phyloP scores from a whole-genome alignment of 2,888 invertebrate genomes.

The Drosophila suboccidentalis region DNA sequence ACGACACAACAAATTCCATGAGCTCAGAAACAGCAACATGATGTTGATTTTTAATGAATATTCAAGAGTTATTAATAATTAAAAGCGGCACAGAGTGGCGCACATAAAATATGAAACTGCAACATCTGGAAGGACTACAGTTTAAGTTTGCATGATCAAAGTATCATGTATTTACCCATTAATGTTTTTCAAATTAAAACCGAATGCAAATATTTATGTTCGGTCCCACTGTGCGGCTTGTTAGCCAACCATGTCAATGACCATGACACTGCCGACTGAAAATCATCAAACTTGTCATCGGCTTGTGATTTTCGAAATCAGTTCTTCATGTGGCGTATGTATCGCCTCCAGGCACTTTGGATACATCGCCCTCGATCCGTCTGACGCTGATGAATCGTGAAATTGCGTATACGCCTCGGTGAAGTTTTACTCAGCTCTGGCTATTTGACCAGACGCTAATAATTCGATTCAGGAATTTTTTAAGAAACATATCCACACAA shows the following conservation, averaged over 20 bases:
- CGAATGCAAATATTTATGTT: background rate
- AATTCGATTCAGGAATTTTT: conserved; percentile 30
- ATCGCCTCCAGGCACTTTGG: conserved; percentile 36
- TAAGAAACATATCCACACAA: background rate
- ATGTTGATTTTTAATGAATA: conserved; percentile 70
- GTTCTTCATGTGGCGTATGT: conserved; percentile 8
- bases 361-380: conserved; percentile 26
- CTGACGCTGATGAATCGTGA: conserved; percentile 63
- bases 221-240: conserved; percentile 25
- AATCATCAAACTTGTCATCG: conserved; percentile 25
- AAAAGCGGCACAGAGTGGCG: conserved; percentile 8
- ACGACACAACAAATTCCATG: conserved; percentile 18
- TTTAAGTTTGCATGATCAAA: background rate
- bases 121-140: background rate
- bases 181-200: background rate
- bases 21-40: conserved; percentile 18
- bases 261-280: conserved; percentile 24
- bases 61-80: conserved; percentile 64
- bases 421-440: conserved; percentile 1
- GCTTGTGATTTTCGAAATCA: conserved; percentile 11
- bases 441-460: conserved; percentile 33
- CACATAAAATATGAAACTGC: conserved; percentile 14
- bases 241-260: conserved; percentile 7
- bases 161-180: background rate
- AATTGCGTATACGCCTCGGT: conserved; percentile 54